phyloP scores from a whole-genome alignment of 2,888 invertebrate genomes.

The Monochamus alternatus region DNA sequence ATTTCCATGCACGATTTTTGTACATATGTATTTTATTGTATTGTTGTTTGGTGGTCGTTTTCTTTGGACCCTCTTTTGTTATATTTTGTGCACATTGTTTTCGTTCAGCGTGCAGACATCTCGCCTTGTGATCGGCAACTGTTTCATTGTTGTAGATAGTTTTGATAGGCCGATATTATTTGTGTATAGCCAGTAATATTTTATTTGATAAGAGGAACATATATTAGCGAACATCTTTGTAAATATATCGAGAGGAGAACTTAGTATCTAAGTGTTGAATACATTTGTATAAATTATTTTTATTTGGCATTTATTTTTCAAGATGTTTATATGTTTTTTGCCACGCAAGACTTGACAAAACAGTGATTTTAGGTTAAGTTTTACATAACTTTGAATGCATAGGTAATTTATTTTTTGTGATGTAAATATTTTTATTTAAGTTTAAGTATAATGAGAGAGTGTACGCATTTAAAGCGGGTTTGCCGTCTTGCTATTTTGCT shows the following conservation, averaged over 20 bases:
- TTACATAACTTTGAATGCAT: constrained; percentile 60
- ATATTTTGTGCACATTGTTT: constrained; percentile 49
- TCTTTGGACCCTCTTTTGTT: constrained; percentile 57
- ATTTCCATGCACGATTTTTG: constrained; percentile 50
- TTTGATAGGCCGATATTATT: constrained; percentile 35
- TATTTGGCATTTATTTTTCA: constrained; percentile 58
- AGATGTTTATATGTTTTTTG: constrained; percentile 60
- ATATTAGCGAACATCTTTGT: constrained; percentile 67
- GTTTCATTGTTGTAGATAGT: constrained; percentile 45
- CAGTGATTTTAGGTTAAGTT: constrained; percentile 70
- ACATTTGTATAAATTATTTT: constrained; percentile 64
- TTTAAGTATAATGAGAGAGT: constrained; percentile 59
- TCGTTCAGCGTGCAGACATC: constrained; percentile 56
- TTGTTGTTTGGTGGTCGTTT: constrained; percentile 55
- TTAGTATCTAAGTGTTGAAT: constrained; percentile 62
- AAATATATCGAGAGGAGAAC: constrained; percentile 63
- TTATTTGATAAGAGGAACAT: constrained; percentile 29
- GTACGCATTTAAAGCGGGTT: constrained; percentile 41
- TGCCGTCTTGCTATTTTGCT: constrained; percentile 41
- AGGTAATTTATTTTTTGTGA: constrained; percentile 68
- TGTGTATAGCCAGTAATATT: constrained; percentile 50
- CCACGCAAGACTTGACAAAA: constrained; percentile 68
- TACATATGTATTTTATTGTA: constrained; percentile 54
- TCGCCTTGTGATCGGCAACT: constrained; percentile 44
- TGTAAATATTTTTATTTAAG: constrained; percentile 67